phyloP scores from a whole-genome alignment of 1,140 invertebrate species.

The Drosophila rufa region DNA sequence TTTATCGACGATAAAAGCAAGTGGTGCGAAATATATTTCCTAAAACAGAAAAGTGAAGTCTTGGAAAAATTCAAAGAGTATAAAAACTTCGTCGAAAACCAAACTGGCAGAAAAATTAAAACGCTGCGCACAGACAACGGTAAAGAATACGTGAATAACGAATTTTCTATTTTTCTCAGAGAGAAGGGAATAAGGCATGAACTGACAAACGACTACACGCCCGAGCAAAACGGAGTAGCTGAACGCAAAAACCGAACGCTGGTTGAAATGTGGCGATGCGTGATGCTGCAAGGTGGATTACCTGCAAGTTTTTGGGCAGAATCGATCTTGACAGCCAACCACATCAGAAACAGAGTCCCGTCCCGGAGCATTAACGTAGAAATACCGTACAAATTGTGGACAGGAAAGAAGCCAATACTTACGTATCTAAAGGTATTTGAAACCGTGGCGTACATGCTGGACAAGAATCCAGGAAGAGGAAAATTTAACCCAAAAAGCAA shows the following conservation, averaged over 20 bases:
- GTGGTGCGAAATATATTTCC: no score
- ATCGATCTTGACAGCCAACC: conserved; percentile 29
- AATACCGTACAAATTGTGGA: neutral
- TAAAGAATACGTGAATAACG: conserved; percentile 47
- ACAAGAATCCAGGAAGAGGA: neutral
- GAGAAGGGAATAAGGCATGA: no score
- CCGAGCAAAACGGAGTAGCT: conserved; percentile 39
- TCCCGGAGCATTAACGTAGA: conserved; percentile 45
- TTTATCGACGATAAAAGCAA: neutral
- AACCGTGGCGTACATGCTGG: neutral
- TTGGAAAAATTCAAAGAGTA: neutral
- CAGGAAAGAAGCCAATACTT: neutral
- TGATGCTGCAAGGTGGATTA: conserved; percentile 44
- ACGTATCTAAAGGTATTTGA: neutral
- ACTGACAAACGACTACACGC: conserved; percentile 51
- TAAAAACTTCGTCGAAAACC: neutral
- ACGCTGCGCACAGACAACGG: conserved; percentile 69
- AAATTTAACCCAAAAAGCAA: neutral
- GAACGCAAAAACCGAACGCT: conserved; percentile 73
- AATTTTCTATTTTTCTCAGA: no score
- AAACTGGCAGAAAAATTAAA: neutral
- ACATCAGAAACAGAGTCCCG: conserved; percentile 10
- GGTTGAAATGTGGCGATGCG: conserved; percentile 61
- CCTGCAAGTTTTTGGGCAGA: conserved; percentile 45
- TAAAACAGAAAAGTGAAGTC: neutral